These are phyloP conservation scores for Megaceryle alcyon DNA, from an alignment of 2,797 vertebrate genomes.

Conservation along the genomic window DNA sequence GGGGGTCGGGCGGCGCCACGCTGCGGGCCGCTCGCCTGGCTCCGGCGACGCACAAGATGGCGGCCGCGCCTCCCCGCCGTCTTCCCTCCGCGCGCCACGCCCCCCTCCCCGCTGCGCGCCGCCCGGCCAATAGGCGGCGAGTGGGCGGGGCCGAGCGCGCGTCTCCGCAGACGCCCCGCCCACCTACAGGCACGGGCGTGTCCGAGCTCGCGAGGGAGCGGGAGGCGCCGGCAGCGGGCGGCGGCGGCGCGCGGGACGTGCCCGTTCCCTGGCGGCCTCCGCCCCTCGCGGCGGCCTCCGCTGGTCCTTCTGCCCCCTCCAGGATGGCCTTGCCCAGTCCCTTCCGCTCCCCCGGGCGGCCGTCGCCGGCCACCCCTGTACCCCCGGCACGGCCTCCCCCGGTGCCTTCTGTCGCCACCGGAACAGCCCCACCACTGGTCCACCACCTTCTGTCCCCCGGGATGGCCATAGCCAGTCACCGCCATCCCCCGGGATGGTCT, in stretches of 20 bases:
- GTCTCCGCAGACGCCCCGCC: neutral
- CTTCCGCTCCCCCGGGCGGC: neutral
- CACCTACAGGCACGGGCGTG: neutral
- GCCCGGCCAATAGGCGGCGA: slow-evolving; percentile 67
- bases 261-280: too few species aligned
- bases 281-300: too few species aligned
- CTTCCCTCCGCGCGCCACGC: slow-evolving; percentile 79
- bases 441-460: neutral
- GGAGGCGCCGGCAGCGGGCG: neutral
- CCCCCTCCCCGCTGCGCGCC: slow-evolving; percentile 79
- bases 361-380: too few species aligned
- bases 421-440: neutral
- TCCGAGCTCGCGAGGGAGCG: neutral
- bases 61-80: slow-evolving; percentile 70
- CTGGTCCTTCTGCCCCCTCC: too few species aligned
- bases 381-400: neutral
- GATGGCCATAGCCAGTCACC: rapidly evolving
- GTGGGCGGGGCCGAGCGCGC: slow-evolving; percentile 18
- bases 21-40: neutral
- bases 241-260: too few species aligned
- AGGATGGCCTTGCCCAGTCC: too few species aligned
- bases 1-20: neutral
- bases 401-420: neutral
- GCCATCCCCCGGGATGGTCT: rapidly evolving
- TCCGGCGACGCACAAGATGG: slow-evolving; percentile 76